Evolutionary conservation across 2,888 invertebrate genomes (phyloP), one percentile per base, ranked within the genome.

Genomic region (Himalopsyche japonica): DNA sequence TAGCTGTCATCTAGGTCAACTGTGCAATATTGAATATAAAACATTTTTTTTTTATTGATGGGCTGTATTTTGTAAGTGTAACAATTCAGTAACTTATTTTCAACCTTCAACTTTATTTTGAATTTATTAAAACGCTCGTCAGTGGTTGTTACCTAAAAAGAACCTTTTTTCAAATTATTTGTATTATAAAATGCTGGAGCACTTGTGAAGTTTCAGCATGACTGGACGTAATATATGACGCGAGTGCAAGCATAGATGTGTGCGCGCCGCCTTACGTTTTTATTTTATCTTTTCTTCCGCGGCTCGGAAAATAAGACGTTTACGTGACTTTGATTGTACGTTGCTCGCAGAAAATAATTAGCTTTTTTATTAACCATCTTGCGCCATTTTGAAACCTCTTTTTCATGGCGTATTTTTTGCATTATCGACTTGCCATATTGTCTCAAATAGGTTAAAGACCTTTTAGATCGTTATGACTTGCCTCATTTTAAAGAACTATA

Each of bases 241-340:
- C 78, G 10, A 43, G 79, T 30, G 47, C 64, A 27, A 43, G 84
- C 30, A 70, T 80, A 48, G 47, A 81, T 80, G 43, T 49, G 81
- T 84, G 49, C 80, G 80, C 47, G 80, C 34, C 64, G 81, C 49
- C 70, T 70, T 30, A 30, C 43, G 79, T 85, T 82, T 82, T 82
- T 82, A 64, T 64, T 81, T 83, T 64, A 83, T 79, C 80, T 83
- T 80, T 70, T 82, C 78, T 70, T 57, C 32, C 32, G 70, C 82
- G 47, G 70, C 43, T 57, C 34, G 79, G 80, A 84, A 82, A 84
- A 82, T 86, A 86, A 86, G 86, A 84, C 86, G 81, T 48, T 79
- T 77, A 79, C 79, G 84, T 80, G 82, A 76, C 82, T 82, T 79
- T 83, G 78, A 77, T 82, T 49, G 82, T 81, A 70, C 84, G 86